Evolutionary conservation across 2,888 invertebrate genomes (phyloP), one percentile per base, ranked within the genome.

Genomic region (Lithophane leautieri): DNA sequence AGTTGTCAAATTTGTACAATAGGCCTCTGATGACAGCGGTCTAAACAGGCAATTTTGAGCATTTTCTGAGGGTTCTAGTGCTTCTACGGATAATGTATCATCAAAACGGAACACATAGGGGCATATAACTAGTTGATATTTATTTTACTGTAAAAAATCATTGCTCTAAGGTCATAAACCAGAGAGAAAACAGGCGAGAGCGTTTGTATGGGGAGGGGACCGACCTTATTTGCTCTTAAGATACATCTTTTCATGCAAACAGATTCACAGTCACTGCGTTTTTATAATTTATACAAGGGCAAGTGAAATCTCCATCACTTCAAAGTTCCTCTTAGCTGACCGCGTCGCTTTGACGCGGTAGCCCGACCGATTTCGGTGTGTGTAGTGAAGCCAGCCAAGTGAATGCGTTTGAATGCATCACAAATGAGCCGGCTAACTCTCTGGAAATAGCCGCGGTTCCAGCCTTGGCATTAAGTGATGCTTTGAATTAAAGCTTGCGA

Each of bases 371-470:
- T 83, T 85, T 74, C 42, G 60, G 69, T 67, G 67, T 50, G 75
- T 65, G 67, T 34, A 42, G 42, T 62, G 81, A 82, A 83, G 70
- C 70, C 81, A 79, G 28, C 63, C 79, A 76, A 78, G 81, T 84
- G 83, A 74, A 76, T 75, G 71, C 73, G 8, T 69, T 63, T 76
- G 80, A 76, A 78, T 82, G 85, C 86, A 85, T 84, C 80, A 25
- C 82, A 83, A 89, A 84, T 87, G 88, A 81, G 81, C 75, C 82
- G 82, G 79, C 16, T 82, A 87, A 76, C 62, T 68, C 76, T 83
- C 82, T 84, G 54, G 71, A 86, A 86, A 87, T 82, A 85, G 65
- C 71, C 56, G 44, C 52, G 50, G 56, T 52, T 58, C 52, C 40
- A 73, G 56, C 84, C 78, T 82, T 77, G n/a, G 60, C n/a, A 71